A percentile compares a stretch with the other conserved stretches of the same genome.
Conservation (phyloP, 2,113 vertebrate genomes). For the Tympanuchus pallidicinctus region DNA sequence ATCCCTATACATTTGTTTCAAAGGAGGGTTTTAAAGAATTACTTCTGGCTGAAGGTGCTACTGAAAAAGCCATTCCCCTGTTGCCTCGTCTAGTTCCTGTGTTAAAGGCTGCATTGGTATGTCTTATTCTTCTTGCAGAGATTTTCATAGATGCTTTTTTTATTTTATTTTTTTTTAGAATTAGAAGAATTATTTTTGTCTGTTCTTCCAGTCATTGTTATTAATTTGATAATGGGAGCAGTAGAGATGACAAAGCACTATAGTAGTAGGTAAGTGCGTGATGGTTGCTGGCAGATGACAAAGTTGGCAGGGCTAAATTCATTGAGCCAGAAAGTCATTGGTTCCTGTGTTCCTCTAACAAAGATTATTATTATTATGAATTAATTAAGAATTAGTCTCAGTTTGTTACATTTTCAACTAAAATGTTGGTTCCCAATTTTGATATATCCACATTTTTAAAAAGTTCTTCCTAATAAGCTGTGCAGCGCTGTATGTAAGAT, state of each 20-base stretch:
- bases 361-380: not conserved
- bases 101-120: constrained; percentile 82
- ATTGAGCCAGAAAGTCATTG: not conserved
- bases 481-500: not conserved
- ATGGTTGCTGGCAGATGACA: constrained; percentile 10
- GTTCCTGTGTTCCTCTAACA: not conserved
- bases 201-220: not conserved
- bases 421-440: not conserved
- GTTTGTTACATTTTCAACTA: not conserved
- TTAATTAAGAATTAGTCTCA: not conserved
- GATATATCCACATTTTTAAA: not conserved
- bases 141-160: not conserved
- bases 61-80: constrained; percentile 79
- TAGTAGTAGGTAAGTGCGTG: not conserved
- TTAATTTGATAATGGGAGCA: not conserved
- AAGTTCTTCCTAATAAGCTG: not conserved
- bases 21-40: constrained; percentile 84
- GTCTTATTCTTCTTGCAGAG: constrained; percentile 11
- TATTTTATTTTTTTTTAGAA: not conserved
- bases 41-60: constrained; percentile 76
- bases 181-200: not conserved
- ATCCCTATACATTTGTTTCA: constrained; percentile 85
- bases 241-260: not conserved
- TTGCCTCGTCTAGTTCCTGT: constrained; percentile 80
- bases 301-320: constrained; percentile 4